Evolutionary conservation across 2,797 vertebrate species (phyloP), one percentile per base, ranked within the genome.

Genomic region (Pseudochirops cupreus): DNA sequence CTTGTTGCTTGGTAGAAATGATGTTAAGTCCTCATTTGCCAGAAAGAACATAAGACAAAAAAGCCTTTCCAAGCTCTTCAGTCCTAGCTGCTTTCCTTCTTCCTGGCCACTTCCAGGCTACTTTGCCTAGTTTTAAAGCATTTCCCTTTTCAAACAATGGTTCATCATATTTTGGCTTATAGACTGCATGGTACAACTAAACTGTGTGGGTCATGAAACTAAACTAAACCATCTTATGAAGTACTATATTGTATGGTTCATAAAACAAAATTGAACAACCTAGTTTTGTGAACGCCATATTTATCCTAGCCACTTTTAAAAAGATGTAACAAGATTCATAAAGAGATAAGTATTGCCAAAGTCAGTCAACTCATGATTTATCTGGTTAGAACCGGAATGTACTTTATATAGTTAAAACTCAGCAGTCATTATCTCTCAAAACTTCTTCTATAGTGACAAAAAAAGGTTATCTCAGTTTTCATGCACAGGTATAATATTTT

Each of bases 141-240:
- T 0, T 24, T 0, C 12, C 18, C 29, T 11, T 13, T 14, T 18
- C 7, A 21, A 14, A 10, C 52, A 46, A 16, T n/a, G 87, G 94
- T 90, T 96, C 91, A 94, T 62, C 94, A 29, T 74, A 74, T 56
- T 96, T 82, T 21, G 53, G 90, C 33, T 58, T 95, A 67, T 39
- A 93, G 91, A 55, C 0, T 91, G 53, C 13, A 54, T 18, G 33
- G 90, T 29, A 54, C 31, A 93, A 31, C n/a, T 46, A 54, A 26
- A 53, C 24, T 91, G 31, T 18, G n/a, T 24, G 39, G 62, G 52
- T 91, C 29, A 53, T 95, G 54, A 92, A 96, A 91, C 62, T 29
- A 93, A 92, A 50, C 33, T n/a, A 67, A 67, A 67, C 62, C 33
- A 67, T n/a, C 16, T 67, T n/a, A n/a, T n/a, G 13, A 67, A 67